Evolutionary conservation across 2,113 vertebrate genomes (phyloP).

Genomic region (Muscicapa adusta): DNA sequence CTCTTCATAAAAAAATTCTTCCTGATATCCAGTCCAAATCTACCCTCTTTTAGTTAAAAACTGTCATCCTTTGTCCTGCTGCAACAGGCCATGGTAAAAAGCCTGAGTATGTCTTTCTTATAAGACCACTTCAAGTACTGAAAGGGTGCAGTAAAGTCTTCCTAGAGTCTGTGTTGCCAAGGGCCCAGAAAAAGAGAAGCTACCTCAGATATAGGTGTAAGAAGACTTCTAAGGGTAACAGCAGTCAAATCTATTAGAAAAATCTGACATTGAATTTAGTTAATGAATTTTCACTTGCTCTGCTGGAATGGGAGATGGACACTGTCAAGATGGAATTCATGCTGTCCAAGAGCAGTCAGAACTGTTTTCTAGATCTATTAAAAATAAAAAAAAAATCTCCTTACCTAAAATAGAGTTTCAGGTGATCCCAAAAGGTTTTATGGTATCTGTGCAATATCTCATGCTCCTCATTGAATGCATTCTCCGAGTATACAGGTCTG

Average conservation of each 20-base stretch:
- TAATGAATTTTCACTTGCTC: not conserved
- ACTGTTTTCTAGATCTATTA: not conserved
- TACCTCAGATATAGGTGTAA: not conserved
- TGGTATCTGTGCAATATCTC: constrained; percentile 79
- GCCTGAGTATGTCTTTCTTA: not conserved
- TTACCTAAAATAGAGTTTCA: constrained; percentile 84
- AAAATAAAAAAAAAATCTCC: constrained; percentile 14
- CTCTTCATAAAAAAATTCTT: not conserved
- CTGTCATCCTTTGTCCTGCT: not conserved
- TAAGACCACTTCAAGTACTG: not conserved
- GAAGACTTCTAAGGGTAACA: not conserved
- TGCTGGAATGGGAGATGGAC: not conserved
- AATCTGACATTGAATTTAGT: not conserved
- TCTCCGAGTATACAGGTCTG: constrained; percentile 86
- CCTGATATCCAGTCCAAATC: not conserved
- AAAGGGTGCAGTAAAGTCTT: not conserved
- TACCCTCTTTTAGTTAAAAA: not conserved
- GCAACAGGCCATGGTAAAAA: not conserved
- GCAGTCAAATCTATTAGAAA: not conserved
- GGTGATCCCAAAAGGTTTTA: constrained; percentile 80
- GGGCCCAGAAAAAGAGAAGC: not conserved
- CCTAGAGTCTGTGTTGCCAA: not conserved
- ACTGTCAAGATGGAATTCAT: not conserved
- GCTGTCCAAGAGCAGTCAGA: not conserved
- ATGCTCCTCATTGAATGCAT: constrained; percentile 78